Evolutionary conservation across 2,797 vertebrate genomes (phyloP).

Genomic region (Perodicticus potto): DNA sequence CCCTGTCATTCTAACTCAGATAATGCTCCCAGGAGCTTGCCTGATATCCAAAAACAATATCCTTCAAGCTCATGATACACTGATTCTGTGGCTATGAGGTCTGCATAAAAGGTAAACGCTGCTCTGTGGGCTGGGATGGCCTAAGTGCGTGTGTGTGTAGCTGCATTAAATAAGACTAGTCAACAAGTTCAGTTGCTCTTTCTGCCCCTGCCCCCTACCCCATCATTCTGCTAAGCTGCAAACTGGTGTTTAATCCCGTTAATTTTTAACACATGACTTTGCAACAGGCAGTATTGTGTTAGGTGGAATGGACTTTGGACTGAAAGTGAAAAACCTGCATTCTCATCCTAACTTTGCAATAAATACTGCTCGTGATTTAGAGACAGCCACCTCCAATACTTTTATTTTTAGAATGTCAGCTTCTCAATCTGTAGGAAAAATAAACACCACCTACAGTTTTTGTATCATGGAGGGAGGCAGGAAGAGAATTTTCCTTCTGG

Average conservation of each 20-base stretch:
- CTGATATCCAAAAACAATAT: slow-evolving; percentile 55
- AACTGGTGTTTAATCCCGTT: neutral
- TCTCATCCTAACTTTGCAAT: neutral
- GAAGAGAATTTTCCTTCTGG: neutral
- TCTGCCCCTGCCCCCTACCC: fast-evolving
- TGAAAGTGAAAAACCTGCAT: neutral
- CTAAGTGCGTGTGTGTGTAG: neutral
- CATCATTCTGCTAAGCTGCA: neutral
- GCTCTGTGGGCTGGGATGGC: neutral
- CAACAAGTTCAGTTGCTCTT: slow-evolving; percentile 1
- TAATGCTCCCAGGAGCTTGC: slow-evolving; percentile 6
- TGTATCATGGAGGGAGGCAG: neutral
- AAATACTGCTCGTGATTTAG: neutral
- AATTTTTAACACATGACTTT: neutral
- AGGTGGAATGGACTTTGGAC: neutral
- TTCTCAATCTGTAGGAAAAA: neutral
- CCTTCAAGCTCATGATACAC: slow-evolving; percentile 60
- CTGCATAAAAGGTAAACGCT: slow-evolving; percentile 55
- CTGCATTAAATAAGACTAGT: slow-evolving; percentile 53
- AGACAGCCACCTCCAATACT: neutral
- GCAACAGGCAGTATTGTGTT: neutral
- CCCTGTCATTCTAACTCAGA: neutral
- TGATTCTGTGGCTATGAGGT: slow-evolving; percentile 66
- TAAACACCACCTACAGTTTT: neutral
- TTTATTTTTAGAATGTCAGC: neutral